Base-by-base conservation (phyloP, 2,888 invertebrate species). In the Beris morrisii region DNA sequence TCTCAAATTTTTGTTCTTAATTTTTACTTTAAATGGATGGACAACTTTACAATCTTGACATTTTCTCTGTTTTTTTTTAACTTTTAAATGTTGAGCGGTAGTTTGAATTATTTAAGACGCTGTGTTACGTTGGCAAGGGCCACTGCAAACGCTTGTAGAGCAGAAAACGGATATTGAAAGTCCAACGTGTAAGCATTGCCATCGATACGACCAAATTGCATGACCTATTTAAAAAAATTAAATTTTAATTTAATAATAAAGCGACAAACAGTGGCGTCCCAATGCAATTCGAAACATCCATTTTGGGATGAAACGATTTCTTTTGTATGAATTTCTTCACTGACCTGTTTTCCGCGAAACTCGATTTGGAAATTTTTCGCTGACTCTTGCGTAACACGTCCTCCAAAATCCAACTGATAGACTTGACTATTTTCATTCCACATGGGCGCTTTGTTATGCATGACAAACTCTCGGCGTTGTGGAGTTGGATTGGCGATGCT, bases 361-460 rank as follows among this genome's bases (percentile, higher is more conserved):
- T 97, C 97, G 67, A 99, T 97, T 83, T 99, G 98, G 81, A 99
- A 99, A 83, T 99, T 99, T 82, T 99, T 99, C 13, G 98, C 98
- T 52, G 97, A 97, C 81, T 99, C 98, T 82, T 98, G 98, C 4
- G 98, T 99, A 68, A 99, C 99, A 71, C 99, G 85, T 11, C 99
- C 99, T 4, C 98, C 98, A 83, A 99, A 99, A 83, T 99, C 99
- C 53, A 99, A 84, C 78, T 98, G 98, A 82, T 98, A 99, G 12
- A 99, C 98, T 82, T 99, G 98, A 78, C 95, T 96, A 81, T 93
- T 93, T 82, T 99, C 98, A 81, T 99, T 99, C 99, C 99, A 99
- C 87, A 96, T 90, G 12, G 96, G 96, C 67, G 87, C 87, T 82
- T 99, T 98, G 82, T 99, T 99, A 82, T 97, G 95, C 93, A 97